phyloP scores from a whole-genome alignment of 2,113 vertebrate species.

The Apeltes quadracus region DNA sequence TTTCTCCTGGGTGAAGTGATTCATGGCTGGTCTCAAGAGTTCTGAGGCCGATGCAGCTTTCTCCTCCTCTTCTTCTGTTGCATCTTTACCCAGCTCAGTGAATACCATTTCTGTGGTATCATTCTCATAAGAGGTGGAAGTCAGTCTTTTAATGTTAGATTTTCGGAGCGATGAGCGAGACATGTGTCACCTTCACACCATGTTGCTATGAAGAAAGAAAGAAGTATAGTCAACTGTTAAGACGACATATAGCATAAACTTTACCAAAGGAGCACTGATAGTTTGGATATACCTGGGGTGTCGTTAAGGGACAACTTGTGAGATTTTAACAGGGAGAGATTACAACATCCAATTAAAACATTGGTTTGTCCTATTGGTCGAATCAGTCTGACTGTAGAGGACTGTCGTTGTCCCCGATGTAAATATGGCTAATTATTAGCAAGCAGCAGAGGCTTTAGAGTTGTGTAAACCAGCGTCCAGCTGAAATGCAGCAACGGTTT shows the following conservation, averaged over 20 bases:
- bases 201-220: conserved; percentile 51
- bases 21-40: conserved; percentile 60
- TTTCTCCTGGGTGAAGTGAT: conserved; percentile 81
- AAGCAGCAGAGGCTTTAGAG: neutral
- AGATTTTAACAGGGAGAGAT: neutral
- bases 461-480: neutral
- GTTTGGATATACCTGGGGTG: neutral
- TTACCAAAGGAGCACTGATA: neutral
- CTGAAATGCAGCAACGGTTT: neutral
- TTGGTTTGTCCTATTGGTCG: neutral
- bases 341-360: neutral
- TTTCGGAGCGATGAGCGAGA: conserved; percentile 81
- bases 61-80: conserved; percentile 19
- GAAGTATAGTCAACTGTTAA: conserved; percentile 2
- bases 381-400: neutral
- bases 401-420: neutral
- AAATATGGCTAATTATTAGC: neutral
- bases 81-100: conserved; percentile 63
- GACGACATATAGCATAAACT: neutral
- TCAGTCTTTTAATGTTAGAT: conserved; percentile 79
- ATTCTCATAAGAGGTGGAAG: conserved; percentile 69
- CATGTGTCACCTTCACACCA: conserved; percentile 72
- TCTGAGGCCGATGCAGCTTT: conserved; percentile 69
- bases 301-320: neutral
- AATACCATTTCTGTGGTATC: conserved; percentile 80